A percentile compares a stretch with the other conserved stretches of the same genome.
Conservation (phyloP, 2,113 vertebrate genomes). For the Anarhynchus alexandrinus region DNA sequence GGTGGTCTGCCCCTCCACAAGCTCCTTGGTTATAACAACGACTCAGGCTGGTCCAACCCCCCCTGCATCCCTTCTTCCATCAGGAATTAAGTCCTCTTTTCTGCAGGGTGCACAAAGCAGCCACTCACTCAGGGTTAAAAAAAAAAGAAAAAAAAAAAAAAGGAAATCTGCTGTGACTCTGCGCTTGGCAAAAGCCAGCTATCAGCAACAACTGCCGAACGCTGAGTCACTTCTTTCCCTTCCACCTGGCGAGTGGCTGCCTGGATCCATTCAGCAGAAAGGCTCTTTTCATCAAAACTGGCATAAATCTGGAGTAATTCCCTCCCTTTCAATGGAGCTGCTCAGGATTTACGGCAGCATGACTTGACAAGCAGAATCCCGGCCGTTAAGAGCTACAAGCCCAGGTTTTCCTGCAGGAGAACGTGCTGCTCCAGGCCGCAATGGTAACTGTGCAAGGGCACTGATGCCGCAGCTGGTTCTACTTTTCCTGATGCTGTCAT, state of each 20-base stretch:
- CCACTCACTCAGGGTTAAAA: background rate
- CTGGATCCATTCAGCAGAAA: slow-evolving; percentile 37
- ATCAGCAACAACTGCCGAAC: background rate
- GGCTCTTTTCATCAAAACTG: slow-evolving; percentile 8
- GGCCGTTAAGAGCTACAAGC: background rate
- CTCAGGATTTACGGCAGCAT: background rate
- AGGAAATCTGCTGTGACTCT: background rate
- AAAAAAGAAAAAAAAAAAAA: too few species aligned
- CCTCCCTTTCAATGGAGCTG: background rate
- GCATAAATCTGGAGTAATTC: slow-evolving; percentile 44
- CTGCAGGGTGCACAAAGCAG: background rate
- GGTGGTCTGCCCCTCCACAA: background rate
- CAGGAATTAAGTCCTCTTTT: background rate
- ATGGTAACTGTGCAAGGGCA: background rate
- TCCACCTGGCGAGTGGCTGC: slow-evolving; percentile 42
- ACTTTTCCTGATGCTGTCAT: background rate
- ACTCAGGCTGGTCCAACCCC: background rate
- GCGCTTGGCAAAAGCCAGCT: background rate
- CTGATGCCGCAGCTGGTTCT: background rate
- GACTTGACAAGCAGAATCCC: background rate
- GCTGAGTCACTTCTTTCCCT: slow-evolving; percentile 58
- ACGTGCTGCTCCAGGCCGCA: accelerated
- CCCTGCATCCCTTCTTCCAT: background rate
- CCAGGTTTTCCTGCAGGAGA: background rate
- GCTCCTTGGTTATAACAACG: background rate